Base-by-base conservation (phyloP, 1,140 invertebrate species). In the Asobara japonica region DNA sequence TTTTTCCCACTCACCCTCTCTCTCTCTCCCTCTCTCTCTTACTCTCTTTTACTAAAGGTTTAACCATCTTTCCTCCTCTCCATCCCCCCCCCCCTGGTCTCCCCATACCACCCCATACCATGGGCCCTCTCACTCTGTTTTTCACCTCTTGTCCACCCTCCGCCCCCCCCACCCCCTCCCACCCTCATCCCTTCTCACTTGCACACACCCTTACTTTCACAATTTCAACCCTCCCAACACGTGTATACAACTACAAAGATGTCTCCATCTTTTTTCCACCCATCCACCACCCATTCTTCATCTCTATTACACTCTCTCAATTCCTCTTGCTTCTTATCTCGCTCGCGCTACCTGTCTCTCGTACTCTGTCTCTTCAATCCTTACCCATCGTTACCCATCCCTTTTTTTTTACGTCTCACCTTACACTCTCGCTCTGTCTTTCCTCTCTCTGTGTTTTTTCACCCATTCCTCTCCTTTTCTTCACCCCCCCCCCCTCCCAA, bases 1-100 rank as follows among this genome's bases (percentile, higher is more conserved):
- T 25, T 64, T 60, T 18, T 30, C 27, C 16, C 60, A 16, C 20
- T 27, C 2, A 6, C 41, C 13, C 41, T 16, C 16, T 56, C 45
- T 51, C 20, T 68, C 69, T 41, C n/a, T 60, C 25, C 41, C 27
- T 16, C 60, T 29, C 20, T 27, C 2, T 33, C 41, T 16, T 16
- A 45, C 16, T 56, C 45, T 51, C 20, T 68, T 60, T 41, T 71
- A 66, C 69, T 71, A 74, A 69, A 71, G 29, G 72, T 18, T 25
- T 18, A 31, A 38, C 5, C 65, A 27, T 27, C 65, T 76, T 73
- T 76, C 67, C 69, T 73, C 70, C n/a, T 62, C n/a, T 71, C 74
- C 64, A 41, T 73, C 73, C 25, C 73, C 67, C 69, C 69, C 77
- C 69, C 65, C 29, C n/a, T n/a, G n/a, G n/a, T 36, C 70, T 73